phyloP scores from a whole-genome alignment of 2,888 invertebrate genomes.

The Physocephala rufipes region DNA sequence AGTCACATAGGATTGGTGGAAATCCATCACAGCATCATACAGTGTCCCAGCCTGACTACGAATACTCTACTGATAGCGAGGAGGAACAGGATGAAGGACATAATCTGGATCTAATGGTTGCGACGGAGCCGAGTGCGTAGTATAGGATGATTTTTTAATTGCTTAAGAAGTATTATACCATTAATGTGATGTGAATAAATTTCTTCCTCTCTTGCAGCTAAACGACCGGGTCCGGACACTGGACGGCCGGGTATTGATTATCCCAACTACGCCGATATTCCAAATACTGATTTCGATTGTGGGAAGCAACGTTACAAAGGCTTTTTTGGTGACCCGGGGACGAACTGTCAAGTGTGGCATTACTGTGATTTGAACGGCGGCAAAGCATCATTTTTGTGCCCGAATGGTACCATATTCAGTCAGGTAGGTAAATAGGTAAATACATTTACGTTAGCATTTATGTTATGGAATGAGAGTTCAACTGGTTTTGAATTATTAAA shows the following conservation, averaged over 20 bases:
- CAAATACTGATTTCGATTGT: conserved; percentile 81
- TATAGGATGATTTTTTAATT: background rate
- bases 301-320: conserved; percentile 88
- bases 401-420: conserved; percentile 90
- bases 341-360: conserved; percentile 91
- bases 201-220: conserved; percentile 46
- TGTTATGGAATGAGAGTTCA: background rate
- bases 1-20: conserved; percentile 61
- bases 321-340: conserved; percentile 88
- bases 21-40: conserved; percentile 57
- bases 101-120: conserved; percentile 43
- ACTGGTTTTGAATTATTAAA: background rate
- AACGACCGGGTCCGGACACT: conserved; percentile 68
- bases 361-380: conserved; percentile 91
- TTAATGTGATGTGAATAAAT: background rate
- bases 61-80: conserved; percentile 54
- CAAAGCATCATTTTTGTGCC: conserved; percentile 88
- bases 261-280: conserved; percentile 79
- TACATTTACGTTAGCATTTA: background rate
- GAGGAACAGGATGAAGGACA: conserved; percentile 46
- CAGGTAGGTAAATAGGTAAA: conserved; percentile 67
- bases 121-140: conserved; percentile 53
- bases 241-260: conserved; percentile 79
- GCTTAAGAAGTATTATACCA: background rate
- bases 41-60: conserved; percentile 54